Conservation (phyloP, 2,113 vertebrate species). For the Urocitellus parryii region DNA sequence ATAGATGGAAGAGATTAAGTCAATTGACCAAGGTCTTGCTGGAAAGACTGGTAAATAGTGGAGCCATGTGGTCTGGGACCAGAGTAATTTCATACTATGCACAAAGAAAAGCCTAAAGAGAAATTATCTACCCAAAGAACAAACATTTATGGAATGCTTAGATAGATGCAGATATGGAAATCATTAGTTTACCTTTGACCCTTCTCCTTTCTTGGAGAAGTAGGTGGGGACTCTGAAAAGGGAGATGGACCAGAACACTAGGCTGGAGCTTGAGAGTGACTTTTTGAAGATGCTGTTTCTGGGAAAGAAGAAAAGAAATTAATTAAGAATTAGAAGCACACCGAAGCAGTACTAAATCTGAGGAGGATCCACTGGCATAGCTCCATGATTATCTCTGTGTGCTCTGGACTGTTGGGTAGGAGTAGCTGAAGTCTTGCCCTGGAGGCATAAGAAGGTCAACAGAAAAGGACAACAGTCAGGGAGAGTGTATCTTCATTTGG, state of each 20-base stretch:
- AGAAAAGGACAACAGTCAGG: not conserved
- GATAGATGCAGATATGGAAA: not conserved
- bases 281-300: not conserved
- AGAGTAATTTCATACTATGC: not conserved
- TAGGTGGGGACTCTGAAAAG: not conserved
- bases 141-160: not conserved
- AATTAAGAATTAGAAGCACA: not conserved
- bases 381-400: not conserved
- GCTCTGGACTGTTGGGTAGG: not conserved
- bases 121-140: not conserved
- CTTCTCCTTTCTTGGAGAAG: not conserved
- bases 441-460: not conserved
- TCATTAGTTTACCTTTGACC: not conserved
- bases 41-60: not conserved
- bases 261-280: not conserved
- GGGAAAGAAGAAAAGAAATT: slow-evolving; percentile 9
- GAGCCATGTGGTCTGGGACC: not conserved
- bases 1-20: not conserved
- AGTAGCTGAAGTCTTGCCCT: not conserved
- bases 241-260: not conserved
- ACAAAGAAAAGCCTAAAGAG: not conserved
- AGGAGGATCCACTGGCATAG: not conserved
- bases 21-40: not conserved
- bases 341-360: not conserved
- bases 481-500: not conserved